A percentile compares a stretch with the other conserved stretches of the same genome.
phyloP scores from a whole-genome alignment of 2,797 vertebrate genomes.

The Poecile montanus region DNA sequence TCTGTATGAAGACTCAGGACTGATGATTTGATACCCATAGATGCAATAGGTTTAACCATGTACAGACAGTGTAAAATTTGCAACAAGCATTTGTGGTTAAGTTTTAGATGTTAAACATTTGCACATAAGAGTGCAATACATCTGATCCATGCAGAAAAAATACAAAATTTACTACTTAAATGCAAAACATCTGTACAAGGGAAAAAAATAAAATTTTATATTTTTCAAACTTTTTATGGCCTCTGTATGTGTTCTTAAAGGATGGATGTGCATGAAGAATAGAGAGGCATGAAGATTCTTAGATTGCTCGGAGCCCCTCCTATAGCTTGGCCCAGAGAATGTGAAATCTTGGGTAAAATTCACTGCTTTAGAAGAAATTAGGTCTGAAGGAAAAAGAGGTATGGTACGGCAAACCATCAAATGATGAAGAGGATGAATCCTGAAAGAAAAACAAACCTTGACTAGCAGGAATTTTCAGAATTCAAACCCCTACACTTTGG shows the following conservation, averaged over 20 bases:
- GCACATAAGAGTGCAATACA: accelerated
- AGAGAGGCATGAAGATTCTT: background rate
- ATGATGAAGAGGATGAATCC: background rate
- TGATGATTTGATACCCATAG: background rate
- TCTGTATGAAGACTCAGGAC: background rate
- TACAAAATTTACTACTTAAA: background rate
- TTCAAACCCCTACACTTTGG: background rate
- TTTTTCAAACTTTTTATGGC: background rate
- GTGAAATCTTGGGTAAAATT: background rate
- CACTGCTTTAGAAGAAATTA: background rate
- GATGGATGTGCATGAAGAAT: background rate
- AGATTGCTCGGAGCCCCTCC: background rate
- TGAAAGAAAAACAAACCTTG: background rate
- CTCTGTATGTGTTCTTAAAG: background rate
- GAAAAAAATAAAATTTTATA: background rate
- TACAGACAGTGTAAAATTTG: background rate
- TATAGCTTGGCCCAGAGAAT: background rate
- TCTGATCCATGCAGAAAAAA: background rate
- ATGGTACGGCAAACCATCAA: background rate
- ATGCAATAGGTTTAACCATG: background rate
- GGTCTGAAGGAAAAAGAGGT: background rate
- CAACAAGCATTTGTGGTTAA: background rate
- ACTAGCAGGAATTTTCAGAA: background rate
- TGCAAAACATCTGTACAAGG: background rate
- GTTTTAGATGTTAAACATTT: background rate